Conservation (phyloP, 2,888 invertebrate species). For the Dryobota labecula region DNA sequence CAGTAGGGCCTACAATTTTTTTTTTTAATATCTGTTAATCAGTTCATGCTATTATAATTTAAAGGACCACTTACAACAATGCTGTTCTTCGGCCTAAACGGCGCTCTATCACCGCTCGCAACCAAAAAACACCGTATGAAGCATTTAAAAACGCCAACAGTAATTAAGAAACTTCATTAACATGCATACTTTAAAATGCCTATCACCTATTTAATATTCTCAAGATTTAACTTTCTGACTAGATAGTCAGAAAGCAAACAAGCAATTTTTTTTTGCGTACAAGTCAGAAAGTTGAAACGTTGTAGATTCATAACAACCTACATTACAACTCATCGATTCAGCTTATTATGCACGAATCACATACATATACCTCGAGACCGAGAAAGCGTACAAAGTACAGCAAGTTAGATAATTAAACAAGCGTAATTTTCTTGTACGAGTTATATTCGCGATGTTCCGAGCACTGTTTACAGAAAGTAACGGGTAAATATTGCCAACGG, state of each 20-base stretch:
- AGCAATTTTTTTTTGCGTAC: too few species aligned
- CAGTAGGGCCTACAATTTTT: neutral
- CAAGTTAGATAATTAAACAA: constrained; percentile 86
- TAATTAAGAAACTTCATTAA: neutral
- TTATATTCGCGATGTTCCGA: constrained; percentile 82
- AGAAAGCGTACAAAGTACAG: constrained; percentile 72
- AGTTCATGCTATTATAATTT: neutral
- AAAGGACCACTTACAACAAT: neutral
- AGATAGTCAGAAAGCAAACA: neutral
- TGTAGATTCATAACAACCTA: neutral
- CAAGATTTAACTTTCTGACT: neutral
- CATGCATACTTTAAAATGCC: neutral
- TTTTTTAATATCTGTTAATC: too few species aligned
- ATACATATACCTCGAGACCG: constrained; percentile 48
- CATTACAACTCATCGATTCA: constrained; percentile 40
- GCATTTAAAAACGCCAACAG: neutral
- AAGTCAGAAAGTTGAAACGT: neutral
- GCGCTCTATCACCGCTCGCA: too few species aligned
- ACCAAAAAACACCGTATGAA: neutral
- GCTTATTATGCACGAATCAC: constrained; percentile 52
- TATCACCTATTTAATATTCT: neutral
- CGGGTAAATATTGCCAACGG: constrained; percentile 87
- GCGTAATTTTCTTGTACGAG: constrained; percentile 89
- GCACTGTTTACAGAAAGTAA: constrained; percentile 88
- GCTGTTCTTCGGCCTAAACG: too few species aligned